Evolutionary conservation across 23 tunicate genomes (phyloP), one percentile per base, ranked within the genome.

Genomic region (Ascidia mentula): DNA sequence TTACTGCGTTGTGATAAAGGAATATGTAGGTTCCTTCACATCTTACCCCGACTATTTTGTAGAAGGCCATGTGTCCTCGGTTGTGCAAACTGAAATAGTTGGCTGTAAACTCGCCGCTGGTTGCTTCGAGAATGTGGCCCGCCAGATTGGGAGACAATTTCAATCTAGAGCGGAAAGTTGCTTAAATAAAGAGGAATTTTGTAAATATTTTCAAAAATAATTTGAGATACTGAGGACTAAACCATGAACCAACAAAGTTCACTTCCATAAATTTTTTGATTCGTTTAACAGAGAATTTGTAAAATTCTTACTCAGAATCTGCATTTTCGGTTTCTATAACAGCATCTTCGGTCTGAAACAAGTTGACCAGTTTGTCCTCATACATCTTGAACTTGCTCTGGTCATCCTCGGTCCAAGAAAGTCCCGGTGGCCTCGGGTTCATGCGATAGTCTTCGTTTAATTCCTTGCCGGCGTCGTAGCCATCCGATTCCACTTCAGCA

Each of bases 381-480:
- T 20, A 20, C 24, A 0, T 40, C 3, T 40, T 8, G 71, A 39
- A 28, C 28, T 0, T 2, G 0, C 28, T 3, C 86, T 72, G 85
- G 83, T 80, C 37, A 45, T 17, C 0, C 40, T 45, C 22, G 65
- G 74, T 6, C 85, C 82, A 33, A 89, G 53, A 3, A 1, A 3
- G 7, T 6, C 65, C 13, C 28, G 53, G 15, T 33, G 96, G 96
- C 20, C 78, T 71, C 1, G 59, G 33, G 18, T 71, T 35, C 0
- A 59, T 0, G 79, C 60, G 79, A 6, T 34, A 40, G 45, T 90
- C 85, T 32, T 72, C 85, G 80, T 85, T 86, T 74, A 90, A 90
- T 33, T 90, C 96, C 20, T 84, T 40, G n/a, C 96, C 96, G 33
- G 96, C 89, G 83, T 90, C 79, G 82, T 45, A 90, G 7, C 79